phyloP scores from a whole-genome alignment of 2,797 vertebrate species.

The Sandelia bainsii region DNA sequence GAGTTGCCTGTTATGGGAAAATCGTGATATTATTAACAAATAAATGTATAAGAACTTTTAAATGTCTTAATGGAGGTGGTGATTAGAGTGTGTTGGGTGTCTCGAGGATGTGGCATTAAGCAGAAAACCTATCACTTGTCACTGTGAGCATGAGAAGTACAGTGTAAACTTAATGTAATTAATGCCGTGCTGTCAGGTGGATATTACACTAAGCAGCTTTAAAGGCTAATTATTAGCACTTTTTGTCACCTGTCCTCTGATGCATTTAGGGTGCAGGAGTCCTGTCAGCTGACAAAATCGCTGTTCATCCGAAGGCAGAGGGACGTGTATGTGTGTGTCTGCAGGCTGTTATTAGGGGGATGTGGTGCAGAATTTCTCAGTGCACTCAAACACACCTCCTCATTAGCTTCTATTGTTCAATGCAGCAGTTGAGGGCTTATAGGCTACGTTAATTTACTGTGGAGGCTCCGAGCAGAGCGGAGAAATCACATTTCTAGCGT shows the following conservation, averaged over 20 bases:
- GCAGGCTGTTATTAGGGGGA: conserved; percentile 1
- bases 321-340: background rate
- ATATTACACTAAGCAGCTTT: background rate
- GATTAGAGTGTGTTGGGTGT: background rate
- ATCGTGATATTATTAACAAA: background rate
- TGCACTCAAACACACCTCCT: background rate
- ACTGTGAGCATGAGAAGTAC: too few species aligned
- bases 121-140: background rate
- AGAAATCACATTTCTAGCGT: background rate
- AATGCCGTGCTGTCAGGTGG: background rate
- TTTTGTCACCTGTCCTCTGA: background rate
- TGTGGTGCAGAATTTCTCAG: background rate
- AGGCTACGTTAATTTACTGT: background rate
- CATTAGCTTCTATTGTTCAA: too few species aligned
- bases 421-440: background rate
- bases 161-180: background rate
- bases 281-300: background rate
- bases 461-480: background rate
- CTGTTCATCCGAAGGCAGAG: background rate
- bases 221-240: background rate
- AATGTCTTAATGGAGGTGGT: background rate
- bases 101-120: background rate
- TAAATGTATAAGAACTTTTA: background rate
- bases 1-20: too few species aligned
- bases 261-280: background rate